Evolutionary conservation across 2,888 invertebrate genomes (phyloP).

Genomic region (Cantharis lateralis): DNA sequence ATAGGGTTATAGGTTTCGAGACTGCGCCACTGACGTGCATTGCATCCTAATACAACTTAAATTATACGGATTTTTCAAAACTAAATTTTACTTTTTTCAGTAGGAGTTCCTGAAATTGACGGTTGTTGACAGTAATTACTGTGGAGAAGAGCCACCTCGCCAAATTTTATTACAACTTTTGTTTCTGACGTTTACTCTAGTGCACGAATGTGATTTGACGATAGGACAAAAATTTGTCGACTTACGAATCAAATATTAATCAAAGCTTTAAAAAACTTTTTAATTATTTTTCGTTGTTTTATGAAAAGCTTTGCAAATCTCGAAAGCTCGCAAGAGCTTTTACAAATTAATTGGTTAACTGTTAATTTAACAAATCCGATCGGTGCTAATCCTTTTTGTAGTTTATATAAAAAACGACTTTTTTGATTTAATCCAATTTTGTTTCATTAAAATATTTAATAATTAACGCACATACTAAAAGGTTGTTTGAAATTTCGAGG

Average conservation of each 20-base stretch:
- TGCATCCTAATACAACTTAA: conserved; percentile 16
- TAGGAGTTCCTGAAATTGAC: not conserved
- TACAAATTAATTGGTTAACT: not conserved
- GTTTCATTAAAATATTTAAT: not conserved
- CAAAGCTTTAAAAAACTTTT: not conserved
- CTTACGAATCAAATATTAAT: not conserved
- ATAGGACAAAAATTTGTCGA: not conserved
- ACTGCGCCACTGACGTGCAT: conserved; percentile 28
- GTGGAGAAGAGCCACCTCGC: not conserved
- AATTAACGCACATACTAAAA: not conserved
- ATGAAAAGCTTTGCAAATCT: not conserved
- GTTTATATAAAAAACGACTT: not conserved
- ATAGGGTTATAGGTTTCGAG: conserved; percentile 30
- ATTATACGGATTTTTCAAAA: not conserved
- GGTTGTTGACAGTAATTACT: not conserved
- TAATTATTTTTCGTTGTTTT: not conserved
- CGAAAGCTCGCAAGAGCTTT: not conserved
- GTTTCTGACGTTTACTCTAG: not conserved
- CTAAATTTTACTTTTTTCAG: not conserved
- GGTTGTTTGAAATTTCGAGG: not conserved
- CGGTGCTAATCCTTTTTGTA: not conserved
- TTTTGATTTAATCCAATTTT: not conserved
- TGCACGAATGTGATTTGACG: not conserved
- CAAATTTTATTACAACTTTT: not conserved
- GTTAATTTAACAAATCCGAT: not conserved